phyloP scores from a whole-genome alignment of 2,888 invertebrate species.

The Lasioglossum pauxillum region DNA sequence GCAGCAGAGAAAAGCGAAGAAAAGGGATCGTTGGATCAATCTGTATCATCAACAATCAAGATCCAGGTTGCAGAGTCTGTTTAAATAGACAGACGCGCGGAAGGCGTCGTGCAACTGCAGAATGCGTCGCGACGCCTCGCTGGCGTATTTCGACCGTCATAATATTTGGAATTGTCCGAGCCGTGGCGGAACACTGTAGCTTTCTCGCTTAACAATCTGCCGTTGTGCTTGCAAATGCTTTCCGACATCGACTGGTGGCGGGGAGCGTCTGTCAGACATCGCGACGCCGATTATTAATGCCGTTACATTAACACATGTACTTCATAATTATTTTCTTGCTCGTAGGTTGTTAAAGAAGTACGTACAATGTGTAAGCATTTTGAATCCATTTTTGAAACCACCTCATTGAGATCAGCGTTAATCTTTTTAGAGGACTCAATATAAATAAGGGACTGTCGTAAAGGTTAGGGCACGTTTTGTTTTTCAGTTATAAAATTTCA shows the following conservation, averaged over 20 bases:
- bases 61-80: slow-evolving; percentile 49
- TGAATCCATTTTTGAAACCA: too few species aligned
- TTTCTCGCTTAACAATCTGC: slow-evolving; percentile 57
- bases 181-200: slow-evolving; percentile 49
- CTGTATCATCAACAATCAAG: slow-evolving; percentile 28
- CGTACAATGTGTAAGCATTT: too few species aligned
- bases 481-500: too few species aligned
- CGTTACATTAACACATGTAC: not conserved
- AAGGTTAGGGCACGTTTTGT: too few species aligned
- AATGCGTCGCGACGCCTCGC: slow-evolving; percentile 52
- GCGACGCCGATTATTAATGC: slow-evolving; percentile 34
- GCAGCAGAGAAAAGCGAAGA: not conserved
- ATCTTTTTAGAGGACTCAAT: too few species aligned
- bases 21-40: not conserved
- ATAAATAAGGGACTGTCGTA: too few species aligned
- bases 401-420: too few species aligned
- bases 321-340: not conserved
- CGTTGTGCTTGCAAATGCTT: slow-evolving; percentile 62
- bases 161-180: slow-evolving; percentile 70
- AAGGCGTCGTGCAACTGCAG: slow-evolving; percentile 47
- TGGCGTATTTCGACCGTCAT: slow-evolving; percentile 67
- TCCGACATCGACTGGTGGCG: slow-evolving; percentile 32
- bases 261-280: slow-evolving; percentile 29
- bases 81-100: slow-evolving; percentile 67
- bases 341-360: not conserved